A percentile compares a stretch with the other conserved stretches of the same genome.
phyloP scores from a whole-genome alignment of 2,888 invertebrate species.

The Drosophila acutilabella region DNA sequence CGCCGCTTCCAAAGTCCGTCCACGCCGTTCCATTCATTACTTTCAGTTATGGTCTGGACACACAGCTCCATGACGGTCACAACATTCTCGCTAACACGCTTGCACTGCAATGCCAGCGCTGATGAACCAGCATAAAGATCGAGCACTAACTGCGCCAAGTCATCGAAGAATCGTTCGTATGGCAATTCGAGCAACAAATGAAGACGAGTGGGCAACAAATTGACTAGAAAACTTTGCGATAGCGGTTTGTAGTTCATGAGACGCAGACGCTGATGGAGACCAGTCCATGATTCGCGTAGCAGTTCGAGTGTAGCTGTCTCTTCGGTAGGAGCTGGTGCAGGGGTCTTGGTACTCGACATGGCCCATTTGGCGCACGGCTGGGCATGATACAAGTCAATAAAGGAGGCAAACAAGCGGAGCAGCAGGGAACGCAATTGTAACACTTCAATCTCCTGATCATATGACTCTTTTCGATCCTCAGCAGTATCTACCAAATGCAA shows the following conservation, averaged over 20 bases:
- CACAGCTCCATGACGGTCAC: slow-evolving; percentile 75
- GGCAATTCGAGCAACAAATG: slow-evolving; percentile 83
- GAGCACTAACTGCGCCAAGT: slow-evolving; percentile 82
- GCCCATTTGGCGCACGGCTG: slow-evolving; percentile 40
- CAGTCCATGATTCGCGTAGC: slow-evolving; percentile 82
- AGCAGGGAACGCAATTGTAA: slow-evolving; percentile 82
- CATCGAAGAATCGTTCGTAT: slow-evolving; percentile 84
- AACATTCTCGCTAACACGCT: slow-evolving; percentile 80
- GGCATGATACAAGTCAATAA: slow-evolving; percentile 83
- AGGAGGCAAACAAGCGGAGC: slow-evolving; percentile 82
- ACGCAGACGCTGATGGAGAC: slow-evolving; percentile 81
- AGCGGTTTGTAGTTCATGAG: slow-evolving; percentile 80
- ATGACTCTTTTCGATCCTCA: slow-evolving; percentile 81
- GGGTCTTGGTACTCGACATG: slow-evolving; percentile 17
- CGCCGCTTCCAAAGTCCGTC: slow-evolving; percentile 86
- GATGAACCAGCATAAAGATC: slow-evolving; percentile 82
- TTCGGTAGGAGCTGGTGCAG: slow-evolving; percentile 36
- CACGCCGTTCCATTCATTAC: slow-evolving; percentile 83
- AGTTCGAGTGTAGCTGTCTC: slow-evolving; percentile 78
- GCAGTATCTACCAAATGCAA: slow-evolving; percentile 82
- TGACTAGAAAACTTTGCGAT: slow-evolving; percentile 84
- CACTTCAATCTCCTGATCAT: slow-evolving; percentile 83
- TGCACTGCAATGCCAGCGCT: slow-evolving; percentile 77
- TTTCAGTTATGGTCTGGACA: slow-evolving; percentile 83
- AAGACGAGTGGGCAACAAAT: slow-evolving; percentile 84